Evolutionary conservation across 2,113 vertebrate genomes (phyloP), one percentile per base, ranked within the genome.

Genomic region (Poeciliopsis occidentalis): DNA sequence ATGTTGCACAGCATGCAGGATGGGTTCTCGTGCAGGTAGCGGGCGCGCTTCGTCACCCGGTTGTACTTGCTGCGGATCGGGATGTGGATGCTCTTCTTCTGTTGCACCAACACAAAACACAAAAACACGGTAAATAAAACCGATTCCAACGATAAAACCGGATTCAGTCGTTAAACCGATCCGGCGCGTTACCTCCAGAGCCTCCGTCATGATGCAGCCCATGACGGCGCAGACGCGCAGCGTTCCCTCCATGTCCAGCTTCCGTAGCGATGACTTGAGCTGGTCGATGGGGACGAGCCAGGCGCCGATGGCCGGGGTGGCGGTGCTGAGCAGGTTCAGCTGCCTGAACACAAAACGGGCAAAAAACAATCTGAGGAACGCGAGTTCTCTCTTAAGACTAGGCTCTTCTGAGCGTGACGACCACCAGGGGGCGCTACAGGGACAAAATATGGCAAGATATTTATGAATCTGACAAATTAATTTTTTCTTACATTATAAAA

Each of bases 171-270:
- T 34, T 34, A 34, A 34, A 34, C 34, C 8, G 34, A 10, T 10
- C 2, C 8, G 34, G 8, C 34, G 2, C 10, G 34, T 37, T 62
- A 98, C 98, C 97, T 99, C 97, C 15, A 99, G 90, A 12, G 98
- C 98, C 87, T 99, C 98, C 0, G 98, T 99, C 97, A 99, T 99
- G 87, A 99, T 97, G 90, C 98, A 99, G 57, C 97, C 98, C 97
- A 99, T 98, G 1, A 99, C 97, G 22, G 98, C 98, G 88, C 98
- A 99, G 73, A 99, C 92, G 0, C 98, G 91, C 54, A 99, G 88
- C 0, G 97, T 99, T 62, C 94, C 94, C 87, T 98, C 98, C 22
- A 97, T 98, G 87, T 99, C 97, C 74, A 98, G 89, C 65, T 97
- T 99, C 82, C 97, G 95, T 64, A 98, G 90, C 0, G 98, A 97